phyloP scores from a whole-genome alignment of 2,797 vertebrate species.

The Jordanella pulchra region DNA sequence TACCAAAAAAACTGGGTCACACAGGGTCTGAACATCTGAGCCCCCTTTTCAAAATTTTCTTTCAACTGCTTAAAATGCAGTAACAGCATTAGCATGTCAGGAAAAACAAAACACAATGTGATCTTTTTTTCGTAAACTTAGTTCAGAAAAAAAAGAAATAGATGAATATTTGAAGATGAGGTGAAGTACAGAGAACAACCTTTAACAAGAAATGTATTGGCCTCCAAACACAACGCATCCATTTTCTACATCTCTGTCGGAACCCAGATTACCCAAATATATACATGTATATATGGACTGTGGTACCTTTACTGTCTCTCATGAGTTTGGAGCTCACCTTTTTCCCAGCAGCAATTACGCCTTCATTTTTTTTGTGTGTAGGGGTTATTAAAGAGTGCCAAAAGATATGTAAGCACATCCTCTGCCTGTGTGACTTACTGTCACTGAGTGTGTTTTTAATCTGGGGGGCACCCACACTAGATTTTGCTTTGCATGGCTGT shows the following conservation, averaged over 20 bases:
- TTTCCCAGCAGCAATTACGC: not conserved
- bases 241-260: not conserved
- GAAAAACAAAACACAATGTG: not conserved
- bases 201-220: not conserved
- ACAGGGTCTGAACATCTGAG: not conserved
- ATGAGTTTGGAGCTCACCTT: not conserved
- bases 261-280: not conserved
- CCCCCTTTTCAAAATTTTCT: not conserved
- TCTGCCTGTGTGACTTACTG: not conserved
- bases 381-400: not conserved
- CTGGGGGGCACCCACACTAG: slow-evolving; percentile 3
- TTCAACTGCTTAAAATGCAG: not conserved
- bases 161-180: slow-evolving; percentile 3
- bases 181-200: not conserved
- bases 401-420: slow-evolving; percentile 3
- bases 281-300: not conserved
- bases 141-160: not conserved
- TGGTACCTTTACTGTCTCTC: not conserved
- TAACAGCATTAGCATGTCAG: not conserved
- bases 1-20: slow-evolving; percentile 1
- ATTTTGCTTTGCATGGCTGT: not conserved
- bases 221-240: not conserved
- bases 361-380: slow-evolving; percentile 5
- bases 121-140: not conserved
- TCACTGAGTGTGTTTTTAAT: not conserved